Conservation (phyloP, 2,888 invertebrate genomes). For the Apamea anceps region DNA sequence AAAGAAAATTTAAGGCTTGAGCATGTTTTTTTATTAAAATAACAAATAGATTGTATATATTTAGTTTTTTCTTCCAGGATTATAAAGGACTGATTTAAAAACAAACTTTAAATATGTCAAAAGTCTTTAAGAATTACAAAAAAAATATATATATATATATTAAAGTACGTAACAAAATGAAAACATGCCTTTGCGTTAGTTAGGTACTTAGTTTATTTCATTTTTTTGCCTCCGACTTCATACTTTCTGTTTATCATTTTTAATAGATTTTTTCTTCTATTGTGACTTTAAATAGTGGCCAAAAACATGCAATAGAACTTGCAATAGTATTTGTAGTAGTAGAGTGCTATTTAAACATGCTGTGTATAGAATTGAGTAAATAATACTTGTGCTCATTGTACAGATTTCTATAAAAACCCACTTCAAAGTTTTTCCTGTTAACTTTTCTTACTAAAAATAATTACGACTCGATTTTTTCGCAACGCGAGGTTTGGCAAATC, state of each 20-base stretch:
- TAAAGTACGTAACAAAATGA: neutral
- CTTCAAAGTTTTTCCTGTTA: conserved; percentile 25
- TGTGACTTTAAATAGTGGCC: neutral
- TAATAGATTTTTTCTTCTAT: neutral
- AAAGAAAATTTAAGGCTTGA: too few species aligned
- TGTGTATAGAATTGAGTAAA: neutral
- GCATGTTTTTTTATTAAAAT: too few species aligned
- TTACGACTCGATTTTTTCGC: conserved; percentile 29
- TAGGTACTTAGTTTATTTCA: neutral
- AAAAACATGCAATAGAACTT: too few species aligned
- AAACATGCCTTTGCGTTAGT: neutral
- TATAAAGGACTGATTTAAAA: neutral
- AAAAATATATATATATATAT: too few species aligned
- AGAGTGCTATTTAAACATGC: neutral
- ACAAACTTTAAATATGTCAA: neutral
- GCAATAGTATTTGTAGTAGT: too few species aligned
- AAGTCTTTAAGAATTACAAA: neutral
- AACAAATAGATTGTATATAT: too few species aligned
- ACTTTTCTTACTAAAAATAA: conserved; percentile 17
- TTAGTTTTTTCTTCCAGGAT: neutral
- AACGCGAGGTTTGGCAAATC: conserved; percentile 44
- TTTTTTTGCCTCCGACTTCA: neutral
- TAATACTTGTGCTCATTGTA: too few species aligned
- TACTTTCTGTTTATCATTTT: neutral
- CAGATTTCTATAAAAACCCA: neutral